Conservation (phyloP, 2,113 vertebrate species). For the Cranoglanis bouderius region DNA sequence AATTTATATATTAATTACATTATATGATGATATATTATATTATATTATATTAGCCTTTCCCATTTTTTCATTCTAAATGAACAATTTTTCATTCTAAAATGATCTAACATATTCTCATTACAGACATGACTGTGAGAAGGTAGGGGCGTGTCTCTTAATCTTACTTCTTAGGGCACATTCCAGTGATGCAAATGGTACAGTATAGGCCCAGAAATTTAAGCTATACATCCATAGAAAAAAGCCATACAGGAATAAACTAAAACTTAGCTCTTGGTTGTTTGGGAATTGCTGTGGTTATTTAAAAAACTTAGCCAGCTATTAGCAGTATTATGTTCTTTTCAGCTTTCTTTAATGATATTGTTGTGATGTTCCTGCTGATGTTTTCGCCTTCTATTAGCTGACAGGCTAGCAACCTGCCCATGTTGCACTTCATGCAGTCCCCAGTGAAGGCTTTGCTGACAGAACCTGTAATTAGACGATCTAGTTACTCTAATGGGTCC, state of each 20-base stretch:
- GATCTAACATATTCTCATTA: slow-evolving; percentile 59
- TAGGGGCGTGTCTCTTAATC: slow-evolving; percentile 53
- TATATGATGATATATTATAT: too few relatives aligned
- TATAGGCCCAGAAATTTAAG: slow-evolving; percentile 59
- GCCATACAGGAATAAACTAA: background rate
- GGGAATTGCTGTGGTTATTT: background rate
- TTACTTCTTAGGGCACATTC: slow-evolving; percentile 54
- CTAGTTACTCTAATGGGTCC: background rate
- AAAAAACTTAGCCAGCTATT: background rate
- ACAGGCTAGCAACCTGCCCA: background rate
- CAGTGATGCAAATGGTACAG: slow-evolving; percentile 66
- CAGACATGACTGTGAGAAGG: slow-evolving; percentile 66
- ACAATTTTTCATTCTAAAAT: background rate
- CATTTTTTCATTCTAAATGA: background rate
- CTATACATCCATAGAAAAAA: slow-evolving; percentile 31
- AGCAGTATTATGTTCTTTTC: background rate
- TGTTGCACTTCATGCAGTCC: background rate
- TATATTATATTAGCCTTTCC: background rate
- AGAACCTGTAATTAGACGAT: background rate
- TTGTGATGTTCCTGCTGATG: background rate
- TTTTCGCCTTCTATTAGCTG: background rate
- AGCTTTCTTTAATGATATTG: background rate
- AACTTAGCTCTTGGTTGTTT: background rate
- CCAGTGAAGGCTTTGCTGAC: background rate
- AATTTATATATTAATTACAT: background rate